Conservation (phyloP, 2,797 vertebrate species). For the Eupleurogrammus muticus region DNA sequence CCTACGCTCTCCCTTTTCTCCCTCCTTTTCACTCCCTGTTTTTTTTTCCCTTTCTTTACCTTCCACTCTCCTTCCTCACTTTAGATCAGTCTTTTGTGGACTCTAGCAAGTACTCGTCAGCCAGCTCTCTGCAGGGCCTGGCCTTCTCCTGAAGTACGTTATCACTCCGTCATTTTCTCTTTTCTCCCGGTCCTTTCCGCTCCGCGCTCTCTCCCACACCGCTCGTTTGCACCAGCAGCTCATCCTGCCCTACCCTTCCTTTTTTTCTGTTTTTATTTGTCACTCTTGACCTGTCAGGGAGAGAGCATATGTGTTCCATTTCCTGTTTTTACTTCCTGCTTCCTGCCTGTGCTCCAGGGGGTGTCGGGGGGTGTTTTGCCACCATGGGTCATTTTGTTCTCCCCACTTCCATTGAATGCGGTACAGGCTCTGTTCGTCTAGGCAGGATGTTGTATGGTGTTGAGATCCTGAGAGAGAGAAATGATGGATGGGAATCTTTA, state of each 20-base stretch:
- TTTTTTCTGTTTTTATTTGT: conserved; percentile 74
- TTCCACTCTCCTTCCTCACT: conserved; percentile 82
- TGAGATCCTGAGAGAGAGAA: conserved; percentile 75
- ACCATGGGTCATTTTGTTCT: conserved; percentile 66
- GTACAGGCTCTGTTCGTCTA: conserved; percentile 49
- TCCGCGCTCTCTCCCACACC: conserved; percentile 75
- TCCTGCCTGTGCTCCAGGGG: conserved; percentile 67
- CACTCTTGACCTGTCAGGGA: conserved; percentile 66
- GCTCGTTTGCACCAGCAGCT: conserved; percentile 77
- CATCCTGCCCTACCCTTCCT: conserved; percentile 76
- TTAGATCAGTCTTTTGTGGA: conserved; percentile 98
- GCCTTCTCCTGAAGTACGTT: conserved; percentile 98
- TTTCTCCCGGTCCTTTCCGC: conserved; percentile 38
- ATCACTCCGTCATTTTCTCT: conserved; percentile 52
- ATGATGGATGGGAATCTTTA: conserved; percentile 84
- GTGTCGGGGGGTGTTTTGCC: conserved; percentile 45
- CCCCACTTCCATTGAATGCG: conserved; percentile 62
- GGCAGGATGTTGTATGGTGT: conserved; percentile 78
- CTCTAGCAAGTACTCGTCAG: conserved; percentile 96
- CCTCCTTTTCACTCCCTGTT: conserved; percentile 48
- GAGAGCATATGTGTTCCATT: conserved; percentile 79
- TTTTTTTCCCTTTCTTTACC: conserved; percentile 34
- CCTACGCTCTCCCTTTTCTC: conserved; percentile 46
- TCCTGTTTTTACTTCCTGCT: conserved; percentile 86
- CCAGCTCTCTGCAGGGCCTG: conserved; percentile 96